Conservation (phyloP, 2,888 invertebrate genomes). For the Chloromyia formosa region DNA sequence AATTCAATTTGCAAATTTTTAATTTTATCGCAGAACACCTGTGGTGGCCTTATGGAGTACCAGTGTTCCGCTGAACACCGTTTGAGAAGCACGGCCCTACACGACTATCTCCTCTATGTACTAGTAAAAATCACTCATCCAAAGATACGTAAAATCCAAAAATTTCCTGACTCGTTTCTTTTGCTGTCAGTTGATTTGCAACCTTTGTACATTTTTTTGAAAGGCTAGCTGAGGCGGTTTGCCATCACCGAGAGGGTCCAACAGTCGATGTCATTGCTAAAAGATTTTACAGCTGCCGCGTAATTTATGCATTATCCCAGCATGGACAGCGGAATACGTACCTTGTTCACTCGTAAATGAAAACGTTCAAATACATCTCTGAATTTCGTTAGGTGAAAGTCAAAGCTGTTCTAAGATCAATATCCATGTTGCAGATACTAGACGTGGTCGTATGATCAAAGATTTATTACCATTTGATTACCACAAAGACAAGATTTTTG, state of each 20-base stretch:
- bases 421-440: neutral
- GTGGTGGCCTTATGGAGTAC: no score
- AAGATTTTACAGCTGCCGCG: neutral
- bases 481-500: no score
- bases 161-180: no score
- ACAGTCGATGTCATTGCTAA: slow-evolving; percentile 12
- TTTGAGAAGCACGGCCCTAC: no score
- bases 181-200: slow-evolving; percentile 22
- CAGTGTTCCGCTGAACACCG: no score
- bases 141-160: no score
- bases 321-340: no score
- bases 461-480: neutral
- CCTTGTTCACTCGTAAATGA: no score
- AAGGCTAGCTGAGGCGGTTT: neutral
- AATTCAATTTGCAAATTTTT: no score
- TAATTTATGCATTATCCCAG: slow-evolving; percentile 34
- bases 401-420: neutral
- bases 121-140: no score
- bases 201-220: slow-evolving; percentile 24
- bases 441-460: neutral
- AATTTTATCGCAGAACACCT: no score
- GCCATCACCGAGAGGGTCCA: neutral
- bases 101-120: no score
- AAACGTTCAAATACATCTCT: slow-evolving; percentile 5
- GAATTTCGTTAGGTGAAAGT: slow-evolving; percentile 31